These are phyloP conservation scores for Ellobium chinense DNA, from an alignment of 2,888 invertebrate species.

Conservation along the genomic window DNA sequence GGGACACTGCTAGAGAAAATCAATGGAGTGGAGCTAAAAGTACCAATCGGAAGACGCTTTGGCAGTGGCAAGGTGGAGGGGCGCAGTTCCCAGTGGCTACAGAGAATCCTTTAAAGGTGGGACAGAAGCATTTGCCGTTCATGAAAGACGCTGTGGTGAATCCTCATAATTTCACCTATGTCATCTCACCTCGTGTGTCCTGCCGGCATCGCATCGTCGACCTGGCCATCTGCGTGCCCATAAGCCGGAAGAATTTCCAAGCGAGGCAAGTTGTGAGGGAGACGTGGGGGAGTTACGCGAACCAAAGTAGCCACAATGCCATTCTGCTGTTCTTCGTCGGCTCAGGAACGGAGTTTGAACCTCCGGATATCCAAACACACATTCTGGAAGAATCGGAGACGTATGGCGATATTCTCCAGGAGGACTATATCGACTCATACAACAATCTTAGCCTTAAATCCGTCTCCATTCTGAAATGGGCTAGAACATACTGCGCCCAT, in stretches of 20 bases:
- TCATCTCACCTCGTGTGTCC: background rate
- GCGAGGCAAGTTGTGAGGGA: constrained; percentile 66
- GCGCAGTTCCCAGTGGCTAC: too few species aligned
- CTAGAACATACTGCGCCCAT: constrained; percentile 73
- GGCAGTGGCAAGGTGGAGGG: too few species aligned
- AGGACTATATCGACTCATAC: constrained; percentile 77
- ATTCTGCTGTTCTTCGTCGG: constrained; percentile 73
- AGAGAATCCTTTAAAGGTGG: too few species aligned
- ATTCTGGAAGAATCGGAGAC: constrained; percentile 63
- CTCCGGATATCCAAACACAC: constrained; percentile 38
- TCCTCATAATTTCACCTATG: constrained; percentile 12
- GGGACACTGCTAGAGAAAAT: too few species aligned
- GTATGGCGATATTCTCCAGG: constrained; percentile 74
- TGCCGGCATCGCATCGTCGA: constrained; percentile 31
- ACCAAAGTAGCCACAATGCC: constrained; percentile 36
- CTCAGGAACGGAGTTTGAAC: background rate
- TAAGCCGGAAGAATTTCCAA: constrained; percentile 63
- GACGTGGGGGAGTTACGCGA: constrained; percentile 71
- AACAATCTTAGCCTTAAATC: constrained; percentile 79
- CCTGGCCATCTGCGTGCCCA: constrained; percentile 65
- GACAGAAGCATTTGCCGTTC: too few species aligned
- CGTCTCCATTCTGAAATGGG: constrained; percentile 79
- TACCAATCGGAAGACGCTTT: too few species aligned
- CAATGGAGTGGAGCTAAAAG: too few species aligned
- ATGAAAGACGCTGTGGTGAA: too few species aligned